A percentile compares a stretch with the other conserved stretches of the same genome.
Conservation (phyloP, 2,888 invertebrate species). For the Drosophila maculinotata region DNA sequence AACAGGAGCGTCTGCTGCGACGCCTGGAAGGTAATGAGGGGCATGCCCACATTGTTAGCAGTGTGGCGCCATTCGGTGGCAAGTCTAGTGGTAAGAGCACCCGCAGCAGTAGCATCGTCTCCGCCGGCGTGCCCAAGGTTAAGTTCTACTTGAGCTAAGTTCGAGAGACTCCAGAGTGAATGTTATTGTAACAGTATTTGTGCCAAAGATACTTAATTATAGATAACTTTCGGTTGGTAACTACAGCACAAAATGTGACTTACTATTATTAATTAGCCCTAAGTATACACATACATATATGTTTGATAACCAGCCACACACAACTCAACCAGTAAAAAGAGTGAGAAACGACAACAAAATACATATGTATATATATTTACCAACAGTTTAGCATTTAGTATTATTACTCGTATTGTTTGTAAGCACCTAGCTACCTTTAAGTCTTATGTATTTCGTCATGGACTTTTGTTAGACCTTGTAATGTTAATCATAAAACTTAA, state of each 20-base stretch:
- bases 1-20: constrained; percentile 84
- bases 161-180: too few species aligned
- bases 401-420: constrained; percentile 47
- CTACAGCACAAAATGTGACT: constrained; percentile 61
- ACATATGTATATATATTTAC: constrained; percentile 7
- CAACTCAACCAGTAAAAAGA: constrained; percentile 42
- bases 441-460: constrained; percentile 42
- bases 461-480: constrained; percentile 64
- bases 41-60: constrained; percentile 45
- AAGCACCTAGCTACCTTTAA: constrained; percentile 60
- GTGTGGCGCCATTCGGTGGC: constrained; percentile 21
- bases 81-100: constrained; percentile 72
- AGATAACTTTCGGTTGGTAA: constrained; percentile 30
- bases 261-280: constrained; percentile 66
- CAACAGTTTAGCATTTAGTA: constrained; percentile 54
- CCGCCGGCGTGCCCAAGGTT: constrained; percentile 77
- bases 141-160: constrained; percentile 81
- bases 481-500: constrained; percentile 44
- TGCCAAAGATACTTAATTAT: constrained; percentile 71
- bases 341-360: constrained; percentile 34
- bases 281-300: constrained; percentile 18
- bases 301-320: constrained; percentile 26
- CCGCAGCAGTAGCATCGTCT: constrained; percentile 73
- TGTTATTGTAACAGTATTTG: constrained; percentile 70
- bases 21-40: constrained; percentile 85